phyloP scores from a whole-genome alignment of 2,113 vertebrate genomes.

The Varanus salvator region DNA sequence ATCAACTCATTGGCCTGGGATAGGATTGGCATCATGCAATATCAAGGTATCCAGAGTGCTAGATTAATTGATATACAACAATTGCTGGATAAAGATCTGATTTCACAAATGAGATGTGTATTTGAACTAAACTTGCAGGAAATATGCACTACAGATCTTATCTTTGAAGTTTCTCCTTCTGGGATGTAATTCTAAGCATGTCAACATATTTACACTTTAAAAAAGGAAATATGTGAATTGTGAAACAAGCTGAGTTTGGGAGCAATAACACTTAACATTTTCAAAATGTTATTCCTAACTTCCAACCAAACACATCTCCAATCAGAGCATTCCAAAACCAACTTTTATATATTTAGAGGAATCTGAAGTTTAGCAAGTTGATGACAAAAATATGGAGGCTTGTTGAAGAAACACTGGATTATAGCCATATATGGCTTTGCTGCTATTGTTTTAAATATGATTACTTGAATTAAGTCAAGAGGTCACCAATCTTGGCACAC shows the following conservation, averaged over 20 bases:
- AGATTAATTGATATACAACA: not conserved
- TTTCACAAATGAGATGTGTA: not conserved
- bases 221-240: conserved; percentile 1
- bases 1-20: not conserved
- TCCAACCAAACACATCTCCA: not conserved
- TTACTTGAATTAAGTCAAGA: no score
- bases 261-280: not conserved
- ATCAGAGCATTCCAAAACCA: not conserved
- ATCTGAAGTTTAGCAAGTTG: not conserved
- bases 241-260: not conserved
- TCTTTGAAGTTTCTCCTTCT: conserved; percentile 7
- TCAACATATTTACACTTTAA: not conserved
- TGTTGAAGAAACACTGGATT: rapidly evolving
- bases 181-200: not conserved
- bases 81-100: not conserved
- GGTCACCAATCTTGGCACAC: no score
- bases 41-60: not conserved
- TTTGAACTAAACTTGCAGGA: not conserved
- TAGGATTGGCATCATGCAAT: not conserved
- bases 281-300: not conserved
- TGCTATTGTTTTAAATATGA: no score
- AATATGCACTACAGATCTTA: not conserved
- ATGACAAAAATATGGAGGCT: not conserved
- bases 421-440: not conserved
- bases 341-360: not conserved